Evolutionary conservation across 1,140 invertebrate genomes (phyloP), one percentile per base, ranked within the genome.

Genomic region (Eufriesea mexicana): DNA sequence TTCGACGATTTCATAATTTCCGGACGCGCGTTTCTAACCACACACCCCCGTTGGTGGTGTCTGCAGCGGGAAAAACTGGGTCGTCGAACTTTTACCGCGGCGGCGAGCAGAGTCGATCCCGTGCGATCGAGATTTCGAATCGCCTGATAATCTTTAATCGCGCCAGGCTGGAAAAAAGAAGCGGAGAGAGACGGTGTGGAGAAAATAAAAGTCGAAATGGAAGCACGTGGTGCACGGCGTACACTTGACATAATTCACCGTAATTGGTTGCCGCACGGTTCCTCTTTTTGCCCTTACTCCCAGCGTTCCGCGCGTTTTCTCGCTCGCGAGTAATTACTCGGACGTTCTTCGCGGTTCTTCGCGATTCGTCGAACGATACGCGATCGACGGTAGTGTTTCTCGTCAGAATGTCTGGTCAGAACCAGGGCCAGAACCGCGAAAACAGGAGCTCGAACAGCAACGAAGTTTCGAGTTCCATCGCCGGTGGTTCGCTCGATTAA

Each of bases 1-100:
- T 76, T 76, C 79, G 51, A 76, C 73, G 73, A 82, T 82, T 82
- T 76, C 51, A 76, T 82, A 76, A 82, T 82, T 82, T 82, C 79
- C 79, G 79, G 79, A 35, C 72, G 72, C 61, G 51, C 18, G 20
- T 42, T 54, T 23, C 54, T n/a, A 16, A 10, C 28, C 49, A 25
- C 20, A 9, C 2, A 8, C 20, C 16, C 9, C 6, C 25, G 18
- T 10, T 12, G n/a, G n/a, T 8, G 9, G 64, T 47, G n/a, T 45
- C 54, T 57, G n/a, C 12, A 2, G 54, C 25, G 5, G n/a, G n/a
- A 14, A 28, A 47, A 81, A 81, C 42, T 81, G 28, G 79, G 79
- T 75, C 71, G 79, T 59, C 35, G 55, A 74, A 59, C 57, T 74
- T 74, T 9, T 16, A 20, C 25, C 12, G 6, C 6, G 14, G 7